Evolutionary conservation across 2,113 vertebrate genomes (phyloP).

Genomic region (Myanophis thanlyinensis): DNA sequence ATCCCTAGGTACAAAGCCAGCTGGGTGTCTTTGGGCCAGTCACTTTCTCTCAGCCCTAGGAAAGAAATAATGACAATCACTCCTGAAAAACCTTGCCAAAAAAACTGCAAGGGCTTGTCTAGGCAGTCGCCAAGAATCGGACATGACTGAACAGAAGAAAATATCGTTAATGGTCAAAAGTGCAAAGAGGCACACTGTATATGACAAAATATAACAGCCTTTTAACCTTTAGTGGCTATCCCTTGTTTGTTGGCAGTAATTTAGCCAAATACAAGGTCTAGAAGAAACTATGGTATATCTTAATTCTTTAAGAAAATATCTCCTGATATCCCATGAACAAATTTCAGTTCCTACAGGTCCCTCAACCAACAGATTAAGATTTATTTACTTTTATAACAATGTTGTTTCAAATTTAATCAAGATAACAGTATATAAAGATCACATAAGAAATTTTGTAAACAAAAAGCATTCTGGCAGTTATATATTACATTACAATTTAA

Average conservation of each 20-base stretch:
- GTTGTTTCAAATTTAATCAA: background rate
- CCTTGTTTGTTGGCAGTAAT: background rate
- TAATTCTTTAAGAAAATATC: background rate
- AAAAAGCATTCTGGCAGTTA: background rate
- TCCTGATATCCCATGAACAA: background rate
- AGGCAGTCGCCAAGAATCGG: background rate
- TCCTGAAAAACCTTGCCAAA: background rate
- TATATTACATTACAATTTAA: background rate
- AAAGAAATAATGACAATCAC: background rate
- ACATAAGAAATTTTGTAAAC: background rate
- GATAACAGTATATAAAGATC: background rate
- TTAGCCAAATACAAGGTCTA: background rate
- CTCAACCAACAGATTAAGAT: background rate
- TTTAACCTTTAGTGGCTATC: background rate
- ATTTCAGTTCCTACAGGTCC: background rate
- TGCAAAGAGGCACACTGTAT: background rate
- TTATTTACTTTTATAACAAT: background rate
- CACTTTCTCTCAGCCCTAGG: background rate
- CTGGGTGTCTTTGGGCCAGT: background rate
- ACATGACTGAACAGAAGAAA: background rate
- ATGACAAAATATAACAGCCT: conserved; percentile 15
- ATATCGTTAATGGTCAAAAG: background rate
- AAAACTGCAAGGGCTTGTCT: background rate
- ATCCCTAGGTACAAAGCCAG: background rate
- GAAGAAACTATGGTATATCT: background rate